A percentile compares a stretch with the other conserved stretches of the same genome.
phyloP scores from a whole-genome alignment of 2,888 invertebrate genomes.

The Baronia brevicornis region DNA sequence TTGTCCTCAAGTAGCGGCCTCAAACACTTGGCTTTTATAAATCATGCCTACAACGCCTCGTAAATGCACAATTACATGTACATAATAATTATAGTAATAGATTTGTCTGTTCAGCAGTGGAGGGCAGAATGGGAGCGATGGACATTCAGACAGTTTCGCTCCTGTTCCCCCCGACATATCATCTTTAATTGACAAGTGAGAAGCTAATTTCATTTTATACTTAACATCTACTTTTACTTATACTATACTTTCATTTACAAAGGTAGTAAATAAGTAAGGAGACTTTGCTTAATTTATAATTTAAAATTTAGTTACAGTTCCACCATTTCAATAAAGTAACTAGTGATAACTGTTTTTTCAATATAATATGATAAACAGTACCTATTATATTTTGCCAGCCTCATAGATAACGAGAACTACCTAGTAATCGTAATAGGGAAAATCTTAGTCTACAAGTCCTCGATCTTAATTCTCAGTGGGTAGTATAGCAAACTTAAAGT shows the following conservation, averaged over 20 bases:
- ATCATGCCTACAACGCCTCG: constrained; percentile 10
- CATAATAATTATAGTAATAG: constrained; percentile 15
- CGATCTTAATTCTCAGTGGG: too few relatives aligned
- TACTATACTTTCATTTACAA: too few relatives aligned
- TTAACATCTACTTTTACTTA: neutral
- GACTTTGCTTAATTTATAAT: neutral
- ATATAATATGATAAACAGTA: too few relatives aligned
- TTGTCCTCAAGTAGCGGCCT: constrained; percentile 14
- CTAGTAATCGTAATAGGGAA: too few relatives aligned
- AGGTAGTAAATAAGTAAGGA: too few relatives aligned
- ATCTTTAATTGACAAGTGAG: constrained; percentile 69
- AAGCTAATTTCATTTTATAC: constrained; percentile 1
- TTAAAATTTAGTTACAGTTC: too few relatives aligned
- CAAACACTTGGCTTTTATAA: constrained; percentile 14
- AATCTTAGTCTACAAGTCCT: too few relatives aligned
- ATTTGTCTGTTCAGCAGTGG: constrained; percentile 37
- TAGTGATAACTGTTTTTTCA: too few relatives aligned
- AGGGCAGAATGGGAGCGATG: constrained; percentile 61
- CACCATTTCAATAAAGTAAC: too few relatives aligned
- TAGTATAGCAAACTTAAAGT: too few relatives aligned
- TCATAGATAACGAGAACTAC: too few relatives aligned
- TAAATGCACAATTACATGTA: constrained; percentile 19
- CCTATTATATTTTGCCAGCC: too few relatives aligned
- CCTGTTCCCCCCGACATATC: constrained; percentile 69
- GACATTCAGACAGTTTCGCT: constrained; percentile 52